phyloP scores from a whole-genome alignment of 1,140 invertebrate genomes.

The Caenorhabditis tropicalis region DNA sequence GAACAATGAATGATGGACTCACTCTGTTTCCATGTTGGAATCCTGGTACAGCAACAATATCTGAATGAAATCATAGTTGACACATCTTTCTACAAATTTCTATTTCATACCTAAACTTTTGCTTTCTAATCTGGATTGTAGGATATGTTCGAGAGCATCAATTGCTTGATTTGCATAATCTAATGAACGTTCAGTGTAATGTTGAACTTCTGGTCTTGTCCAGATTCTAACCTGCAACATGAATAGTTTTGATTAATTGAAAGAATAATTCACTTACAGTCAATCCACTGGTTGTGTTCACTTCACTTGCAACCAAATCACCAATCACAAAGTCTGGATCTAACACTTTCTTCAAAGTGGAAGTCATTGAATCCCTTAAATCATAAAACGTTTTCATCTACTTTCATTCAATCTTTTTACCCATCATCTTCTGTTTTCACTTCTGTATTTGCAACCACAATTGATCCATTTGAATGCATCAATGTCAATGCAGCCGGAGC shows the following conservation, averaged over 20 bases:
- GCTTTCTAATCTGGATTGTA: neutral
- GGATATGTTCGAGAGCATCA: constrained; percentile 19
- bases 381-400: neutral
- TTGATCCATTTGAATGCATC: neutral
- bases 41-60: constrained; percentile 31
- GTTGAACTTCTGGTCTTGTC: constrained; percentile 17
- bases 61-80: too few species aligned
- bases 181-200: neutral
- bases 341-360: neutral
- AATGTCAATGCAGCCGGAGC: constrained; percentile 11
- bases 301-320: neutral
- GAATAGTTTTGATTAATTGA: neutral
- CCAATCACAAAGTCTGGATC: constrained; percentile 30
- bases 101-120: neutral
- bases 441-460: neutral
- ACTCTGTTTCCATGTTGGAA: constrained; percentile 5
- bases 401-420: neutral
- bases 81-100: too few species aligned
- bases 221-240: neutral
- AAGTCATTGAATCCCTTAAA: neutral
- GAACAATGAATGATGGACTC: constrained; percentile 3
- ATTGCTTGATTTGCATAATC: constrained; percentile 19
- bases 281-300: neutral
- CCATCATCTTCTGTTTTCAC: neutral
- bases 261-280: neutral